Conservation (phyloP, 2,888 invertebrate species). For the Drosophila kuntzei region DNA sequence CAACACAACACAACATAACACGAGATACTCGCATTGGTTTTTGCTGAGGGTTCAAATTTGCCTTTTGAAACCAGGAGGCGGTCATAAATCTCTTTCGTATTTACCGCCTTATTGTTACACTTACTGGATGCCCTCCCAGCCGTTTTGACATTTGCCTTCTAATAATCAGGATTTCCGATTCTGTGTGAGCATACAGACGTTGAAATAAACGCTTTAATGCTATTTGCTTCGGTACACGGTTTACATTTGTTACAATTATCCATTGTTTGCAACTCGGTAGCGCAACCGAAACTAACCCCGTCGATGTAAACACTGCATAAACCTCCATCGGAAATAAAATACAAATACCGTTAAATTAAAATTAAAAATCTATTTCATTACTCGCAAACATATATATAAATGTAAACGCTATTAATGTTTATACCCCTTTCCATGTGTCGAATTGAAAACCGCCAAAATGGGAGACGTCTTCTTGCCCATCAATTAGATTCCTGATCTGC, state of each 20-base stretch:
- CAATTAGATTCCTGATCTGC: not conserved
- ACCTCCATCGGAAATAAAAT: conserved; percentile 25
- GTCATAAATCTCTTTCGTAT: conserved; percentile 72
- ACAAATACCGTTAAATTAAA: conserved; percentile 48
- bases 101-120: conserved; percentile 58
- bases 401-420: conserved; percentile 2
- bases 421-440: conserved; percentile 3
- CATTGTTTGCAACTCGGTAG: conserved; percentile 64
- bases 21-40: conserved; percentile 4
- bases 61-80: conserved; percentile 28
- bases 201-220: conserved; percentile 73
- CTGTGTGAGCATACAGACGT: conserved; percentile 44
- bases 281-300: conserved; percentile 56
- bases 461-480: not conserved
- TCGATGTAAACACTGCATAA: conserved; percentile 49
- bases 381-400: conserved; percentile 1
- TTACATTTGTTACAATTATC: conserved; percentile 78
- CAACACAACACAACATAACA: conserved; percentile 53
- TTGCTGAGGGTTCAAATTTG: conserved; percentile 56
- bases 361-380: conserved; percentile 45
- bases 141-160: conserved; percentile 77
- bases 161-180: conserved; percentile 78
- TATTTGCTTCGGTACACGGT: conserved; percentile 74
- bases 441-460: conserved; percentile 1
- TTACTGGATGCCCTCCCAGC: conserved; percentile 63